Percentiles rank a stretch among this genome's conserved stretches.
phyloP scores from a whole-genome alignment of 2,888 invertebrate species.

The Cheilosia vulpina region DNA sequence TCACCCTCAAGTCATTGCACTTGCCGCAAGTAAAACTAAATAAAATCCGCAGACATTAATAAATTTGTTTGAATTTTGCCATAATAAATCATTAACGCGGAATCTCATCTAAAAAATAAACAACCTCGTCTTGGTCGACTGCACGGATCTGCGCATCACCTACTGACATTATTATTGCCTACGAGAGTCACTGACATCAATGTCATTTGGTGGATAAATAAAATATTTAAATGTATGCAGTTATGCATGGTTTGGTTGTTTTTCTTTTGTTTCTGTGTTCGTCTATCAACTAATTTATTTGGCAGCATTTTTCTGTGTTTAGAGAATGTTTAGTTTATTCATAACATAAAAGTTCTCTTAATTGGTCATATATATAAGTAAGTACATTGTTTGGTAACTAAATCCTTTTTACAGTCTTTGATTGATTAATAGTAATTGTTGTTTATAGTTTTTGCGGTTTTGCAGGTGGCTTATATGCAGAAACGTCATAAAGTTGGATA shows the following conservation, averaged over 20 bases:
- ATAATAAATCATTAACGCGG: conserved; percentile 21
- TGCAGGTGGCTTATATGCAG: too few species aligned
- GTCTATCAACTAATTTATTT: conserved; percentile 15
- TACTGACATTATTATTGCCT: conserved; percentile 49
- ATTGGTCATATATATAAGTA: too few species aligned
- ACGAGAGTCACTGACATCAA: conserved; percentile 20
- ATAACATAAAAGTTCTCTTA: too few species aligned
- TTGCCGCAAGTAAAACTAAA: conserved; percentile 3
- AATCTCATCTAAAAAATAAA: conserved; percentile 11
- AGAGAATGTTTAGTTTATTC: too few species aligned
- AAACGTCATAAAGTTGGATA: too few species aligned
- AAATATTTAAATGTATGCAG: conserved; percentile 33
- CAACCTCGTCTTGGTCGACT: conserved; percentile 37
- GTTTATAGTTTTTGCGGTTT: too few species aligned
- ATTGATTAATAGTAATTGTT: too few species aligned
- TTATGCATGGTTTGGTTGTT: not conserved
- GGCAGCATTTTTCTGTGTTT: not conserved
- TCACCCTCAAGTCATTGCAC: conserved; percentile 34
- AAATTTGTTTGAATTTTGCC: not conserved
- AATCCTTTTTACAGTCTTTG: too few species aligned
- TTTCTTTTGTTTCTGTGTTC: conserved; percentile 1
- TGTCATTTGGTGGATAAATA: conserved; percentile 16
- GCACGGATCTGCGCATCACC: conserved; percentile 40
- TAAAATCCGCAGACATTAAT: conserved; percentile 7
- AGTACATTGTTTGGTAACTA: too few species aligned